phyloP scores from a whole-genome alignment of 2,797 vertebrate genomes.

The Emys orbicularis region DNA sequence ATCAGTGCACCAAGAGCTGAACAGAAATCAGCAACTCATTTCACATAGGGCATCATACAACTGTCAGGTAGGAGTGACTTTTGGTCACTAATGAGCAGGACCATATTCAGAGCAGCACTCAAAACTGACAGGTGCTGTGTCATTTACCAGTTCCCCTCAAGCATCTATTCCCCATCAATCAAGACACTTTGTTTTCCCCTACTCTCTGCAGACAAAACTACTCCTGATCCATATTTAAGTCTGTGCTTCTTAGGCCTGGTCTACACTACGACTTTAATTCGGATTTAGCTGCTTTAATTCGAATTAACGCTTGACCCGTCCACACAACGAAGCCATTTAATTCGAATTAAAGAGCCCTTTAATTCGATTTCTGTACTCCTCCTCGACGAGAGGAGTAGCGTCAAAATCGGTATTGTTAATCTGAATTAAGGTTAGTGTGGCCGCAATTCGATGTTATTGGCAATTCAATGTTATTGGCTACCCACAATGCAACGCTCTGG shows the following conservation, averaged over 20 bases:
- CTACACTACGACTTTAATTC: too few species aligned
- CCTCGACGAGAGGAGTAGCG: too few species aligned
- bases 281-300: too few species aligned
- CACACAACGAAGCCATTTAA: too few species aligned
- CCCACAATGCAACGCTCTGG: too few species aligned
- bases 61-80: neutral
- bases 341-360: too few species aligned
- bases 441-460: too few species aligned
- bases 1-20: neutral
- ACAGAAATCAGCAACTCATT: neutral
- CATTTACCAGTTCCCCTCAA: neutral
- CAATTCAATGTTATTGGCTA: too few species aligned
- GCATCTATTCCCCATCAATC: neutral
- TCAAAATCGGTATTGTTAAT: too few species aligned
- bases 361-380: too few species aligned
- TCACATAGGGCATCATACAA: neutral
- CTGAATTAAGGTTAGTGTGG: too few species aligned
- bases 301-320: too few species aligned
- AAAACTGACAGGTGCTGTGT: neutral
- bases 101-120: fast-evolving
- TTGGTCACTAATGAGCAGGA: neutral
- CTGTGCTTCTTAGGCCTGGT: slow-evolving; percentile 35
- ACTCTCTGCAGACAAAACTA: neutral
- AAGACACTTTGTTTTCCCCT: neutral
- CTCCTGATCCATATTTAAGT: slow-evolving; percentile 39